phyloP scores from a whole-genome alignment of 1,140 invertebrate species.

The Heliconius congener region DNA sequence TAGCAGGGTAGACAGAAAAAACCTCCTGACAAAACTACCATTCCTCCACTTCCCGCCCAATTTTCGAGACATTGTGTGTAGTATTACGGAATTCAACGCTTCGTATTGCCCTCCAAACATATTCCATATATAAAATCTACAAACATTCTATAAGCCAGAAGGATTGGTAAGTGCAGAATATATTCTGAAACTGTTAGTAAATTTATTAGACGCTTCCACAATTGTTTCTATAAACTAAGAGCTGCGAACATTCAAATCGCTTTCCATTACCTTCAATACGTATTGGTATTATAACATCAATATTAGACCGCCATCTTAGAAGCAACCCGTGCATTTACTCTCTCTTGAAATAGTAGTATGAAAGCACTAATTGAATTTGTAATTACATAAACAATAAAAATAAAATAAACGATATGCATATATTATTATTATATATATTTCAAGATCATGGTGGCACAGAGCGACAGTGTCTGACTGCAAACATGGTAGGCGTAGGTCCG shows the following conservation, averaged over 20 bases:
- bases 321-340: background rate
- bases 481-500: too few relatives aligned
- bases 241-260: background rate
- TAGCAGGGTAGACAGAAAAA: too few relatives aligned
- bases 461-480: too few relatives aligned
- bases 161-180: background rate
- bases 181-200: background rate
- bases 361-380: background rate
- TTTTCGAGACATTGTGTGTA: too few relatives aligned
- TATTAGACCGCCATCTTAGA: background rate
- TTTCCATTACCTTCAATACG: background rate
- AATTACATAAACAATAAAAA: background rate
- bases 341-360: background rate
- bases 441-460: too few relatives aligned
- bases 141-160: background rate
- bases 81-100: too few relatives aligned
- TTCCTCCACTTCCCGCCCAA: too few relatives aligned
- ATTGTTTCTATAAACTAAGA: background rate
- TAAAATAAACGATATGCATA: too few relatives aligned
- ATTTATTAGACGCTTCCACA: background rate
- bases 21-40: too few relatives aligned
- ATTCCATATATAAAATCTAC: background rate
- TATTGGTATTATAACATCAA: conserved; percentile 5
- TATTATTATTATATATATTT: too few relatives aligned
- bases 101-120: background rate